Evolutionary conservation across 2,113 vertebrate species (phyloP).

Genomic region (Hemicordylus capensis): DNA sequence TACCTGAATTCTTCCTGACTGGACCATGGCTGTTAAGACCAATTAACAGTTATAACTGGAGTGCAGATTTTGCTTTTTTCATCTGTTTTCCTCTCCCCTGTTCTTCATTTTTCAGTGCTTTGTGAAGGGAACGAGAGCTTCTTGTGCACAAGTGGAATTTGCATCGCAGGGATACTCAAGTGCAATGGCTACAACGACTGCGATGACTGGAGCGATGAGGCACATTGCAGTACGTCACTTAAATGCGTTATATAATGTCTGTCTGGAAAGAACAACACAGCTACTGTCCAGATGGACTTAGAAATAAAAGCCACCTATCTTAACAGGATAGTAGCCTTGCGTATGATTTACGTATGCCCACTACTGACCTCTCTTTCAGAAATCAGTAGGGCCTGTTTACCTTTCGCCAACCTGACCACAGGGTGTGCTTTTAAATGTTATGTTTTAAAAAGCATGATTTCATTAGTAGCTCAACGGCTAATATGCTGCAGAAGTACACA

Average conservation of each 20-base stretch:
- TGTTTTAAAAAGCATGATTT: background rate
- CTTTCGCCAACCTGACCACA: conserved; percentile 11
- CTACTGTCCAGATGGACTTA: background rate
- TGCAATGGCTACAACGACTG: conserved; percentile 97
- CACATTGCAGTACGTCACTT: conserved; percentile 84
- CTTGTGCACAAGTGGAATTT: conserved; percentile 86
- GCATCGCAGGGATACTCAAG: conserved; percentile 86
- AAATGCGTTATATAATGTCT: background rate
- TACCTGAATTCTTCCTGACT: background rate
- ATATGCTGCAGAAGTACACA: background rate
- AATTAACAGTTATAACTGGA: background rate
- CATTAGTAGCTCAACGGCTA: background rate
- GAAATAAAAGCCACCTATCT: background rate
- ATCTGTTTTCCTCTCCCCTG: background rate
- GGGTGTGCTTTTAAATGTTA: background rate
- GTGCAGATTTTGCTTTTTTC: background rate
- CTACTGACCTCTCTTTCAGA: background rate
- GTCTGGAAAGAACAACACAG: background rate
- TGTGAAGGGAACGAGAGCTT: conserved; percentile 85
- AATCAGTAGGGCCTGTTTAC: background rate
- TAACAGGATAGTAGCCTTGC: background rate
- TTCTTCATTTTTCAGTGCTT: conserved; percentile 65
- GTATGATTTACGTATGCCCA: fast-evolving
- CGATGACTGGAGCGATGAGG: conserved; percentile 94
- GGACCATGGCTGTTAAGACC: background rate